Evolutionary conservation across 2,888 invertebrate genomes (phyloP), one percentile per base, ranked within the genome.

Genomic region (Strigamia transsilvanica): DNA sequence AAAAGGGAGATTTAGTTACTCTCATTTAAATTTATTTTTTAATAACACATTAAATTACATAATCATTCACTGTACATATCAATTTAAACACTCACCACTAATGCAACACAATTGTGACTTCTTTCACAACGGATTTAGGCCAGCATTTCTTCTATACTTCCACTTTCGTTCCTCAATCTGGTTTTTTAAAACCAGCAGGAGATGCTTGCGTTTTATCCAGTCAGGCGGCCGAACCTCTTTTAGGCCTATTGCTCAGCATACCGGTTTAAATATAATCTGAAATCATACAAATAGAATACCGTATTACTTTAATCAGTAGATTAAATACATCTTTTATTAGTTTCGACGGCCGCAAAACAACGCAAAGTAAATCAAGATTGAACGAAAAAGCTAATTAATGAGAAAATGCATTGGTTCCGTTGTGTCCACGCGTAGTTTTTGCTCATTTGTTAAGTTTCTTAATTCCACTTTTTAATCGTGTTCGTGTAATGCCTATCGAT

Each of bases 41-140:
- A 56, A 56, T 56, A 56, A 56, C 56, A 56, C 10, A 56, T 56
- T 56, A 56, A n/a, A 56, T 56, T n/a, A 56, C 56, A n/a, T 46
- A 56, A 56, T 56, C 56, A 18, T 9, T 18, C 18, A n/a, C 21
- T 9, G 18, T 18, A 7, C 56, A 6, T 18, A 18, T 56, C 56
- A 18, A 56, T 56, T 56, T 18, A 9, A 18, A 56, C 56, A 56
- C 56, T 56, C 56, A 56, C 56, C 56, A 56, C 3, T 56, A 5
- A 0, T n/a, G 18, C n/a, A 18, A 56, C 18, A 18, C 56, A 56
- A 56, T 56, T n/a, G 9, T 18, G 18, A 56, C 56, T 56, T 18
- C 56, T 56, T 56, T 56, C 56, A 56, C 56, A 15, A 18, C 56
- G 56, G 56, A 56, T 56, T 56, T 56, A 56, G 56, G 56, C 18